Percentiles rank a stretch among this genome's conserved stretches.
phyloP scores from a whole-genome alignment of 2,797 vertebrate genomes.

The Alectoris magna region DNA sequence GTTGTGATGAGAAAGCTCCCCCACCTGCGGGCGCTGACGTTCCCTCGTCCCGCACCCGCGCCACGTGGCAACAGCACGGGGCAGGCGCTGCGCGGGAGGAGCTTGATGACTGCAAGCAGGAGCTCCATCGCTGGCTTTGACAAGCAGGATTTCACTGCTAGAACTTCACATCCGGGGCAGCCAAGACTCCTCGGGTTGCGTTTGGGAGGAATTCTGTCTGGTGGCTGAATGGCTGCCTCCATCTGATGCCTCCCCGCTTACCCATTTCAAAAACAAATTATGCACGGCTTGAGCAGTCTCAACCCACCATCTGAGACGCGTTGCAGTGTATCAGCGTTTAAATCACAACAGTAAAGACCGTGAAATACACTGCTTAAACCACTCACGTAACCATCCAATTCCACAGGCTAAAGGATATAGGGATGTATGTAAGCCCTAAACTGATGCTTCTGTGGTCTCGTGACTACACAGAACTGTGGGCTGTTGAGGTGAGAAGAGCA shows the following conservation, averaged over 20 bases:
- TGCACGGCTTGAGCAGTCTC: not conserved
- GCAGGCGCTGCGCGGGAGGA: not conserved
- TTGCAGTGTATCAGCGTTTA: not conserved
- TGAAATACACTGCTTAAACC: not conserved
- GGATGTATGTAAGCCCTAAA: not conserved
- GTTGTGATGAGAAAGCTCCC: not conserved
- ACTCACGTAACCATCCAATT: rapidly evolving
- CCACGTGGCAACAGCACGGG: not conserved
- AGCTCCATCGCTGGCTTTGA: rapidly evolving
- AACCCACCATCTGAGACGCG: not conserved
- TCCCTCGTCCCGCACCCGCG: not conserved
- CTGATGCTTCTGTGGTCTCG: not conserved
- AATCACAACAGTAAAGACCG: rapidly evolving
- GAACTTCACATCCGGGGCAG: rapidly evolving
- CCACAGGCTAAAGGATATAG: not conserved
- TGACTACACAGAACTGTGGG: not conserved
- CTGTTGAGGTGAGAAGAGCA: not conserved
- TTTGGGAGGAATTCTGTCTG: rapidly evolving
- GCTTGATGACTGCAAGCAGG: no score
- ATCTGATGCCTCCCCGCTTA: not conserved
- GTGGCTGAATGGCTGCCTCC: not conserved
- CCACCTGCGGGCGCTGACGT: not conserved
- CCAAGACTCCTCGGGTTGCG: rapidly evolving
- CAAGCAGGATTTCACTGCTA: rapidly evolving
- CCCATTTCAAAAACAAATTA: not conserved